phyloP scores from a whole-genome alignment of 92 coral and sea anemone species.

The Umimayanthus chanpuru region DNA sequence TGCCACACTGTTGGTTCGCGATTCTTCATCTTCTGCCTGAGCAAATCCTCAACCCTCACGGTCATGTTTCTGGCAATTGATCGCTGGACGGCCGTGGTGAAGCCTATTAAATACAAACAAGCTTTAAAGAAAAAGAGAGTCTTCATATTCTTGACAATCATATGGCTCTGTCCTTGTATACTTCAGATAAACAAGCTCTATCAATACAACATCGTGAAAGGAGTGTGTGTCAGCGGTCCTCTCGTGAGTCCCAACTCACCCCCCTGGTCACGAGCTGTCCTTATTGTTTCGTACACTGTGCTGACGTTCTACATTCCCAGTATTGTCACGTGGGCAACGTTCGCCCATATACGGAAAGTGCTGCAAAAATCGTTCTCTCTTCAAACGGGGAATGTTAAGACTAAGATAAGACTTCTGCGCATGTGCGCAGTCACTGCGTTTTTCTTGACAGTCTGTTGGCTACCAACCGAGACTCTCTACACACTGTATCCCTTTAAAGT shows the following conservation, averaged over 20 bases:
- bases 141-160: background rate
- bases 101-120: conserved; percentile 2
- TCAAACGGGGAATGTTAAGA: conserved; percentile 11
- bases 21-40: conserved; percentile 6
- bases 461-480: conserved; percentile 67
- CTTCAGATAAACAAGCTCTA: conserved; percentile 15
- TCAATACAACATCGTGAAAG: background rate
- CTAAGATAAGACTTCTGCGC: conserved; percentile 64
- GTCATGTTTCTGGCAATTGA: conserved; percentile 28
- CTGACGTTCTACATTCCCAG: conserved; percentile 67
- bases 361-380: conserved; percentile 39
- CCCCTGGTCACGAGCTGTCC: conserved; percentile 25
- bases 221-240: conserved; percentile 1
- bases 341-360: conserved; percentile 53
- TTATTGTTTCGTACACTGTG: conserved; percentile 51
- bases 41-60: conserved; percentile 9
- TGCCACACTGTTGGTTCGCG: conserved; percentile 2
- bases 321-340: conserved; percentile 56
- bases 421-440: conserved; percentile 74
- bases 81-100: conserved; percentile 21
- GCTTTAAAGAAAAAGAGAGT: background rate
- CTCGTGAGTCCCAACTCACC: conserved; percentile 11
- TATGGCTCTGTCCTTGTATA: conserved; percentile 5
- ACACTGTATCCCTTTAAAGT: conserved; percentile 50
- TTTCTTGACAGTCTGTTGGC: conserved; percentile 65